Evolutionary conservation across 2,888 invertebrate genomes (phyloP).

Genomic region (Notodonta ziczac): DNA sequence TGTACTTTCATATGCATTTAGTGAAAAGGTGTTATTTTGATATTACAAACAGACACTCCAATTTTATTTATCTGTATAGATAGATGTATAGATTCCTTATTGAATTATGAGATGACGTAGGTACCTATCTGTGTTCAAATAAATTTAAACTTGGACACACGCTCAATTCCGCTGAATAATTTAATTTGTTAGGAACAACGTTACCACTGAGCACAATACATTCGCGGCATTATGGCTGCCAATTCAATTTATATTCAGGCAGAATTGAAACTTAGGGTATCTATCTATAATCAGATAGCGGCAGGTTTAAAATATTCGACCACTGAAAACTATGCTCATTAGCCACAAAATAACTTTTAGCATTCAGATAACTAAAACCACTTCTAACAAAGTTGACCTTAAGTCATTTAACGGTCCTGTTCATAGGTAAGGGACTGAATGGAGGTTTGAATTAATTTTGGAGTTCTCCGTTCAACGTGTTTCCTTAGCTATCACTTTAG

Average conservation of each 20-base stretch:
- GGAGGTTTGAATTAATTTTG: not conserved
- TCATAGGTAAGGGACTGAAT: not conserved
- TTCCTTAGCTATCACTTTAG: not conserved
- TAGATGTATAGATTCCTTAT: no score
- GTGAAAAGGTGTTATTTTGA: no score
- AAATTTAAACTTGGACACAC: not conserved
- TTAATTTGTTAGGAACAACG: not conserved
- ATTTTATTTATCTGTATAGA: no score
- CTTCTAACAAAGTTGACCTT: slow-evolving; percentile 1
- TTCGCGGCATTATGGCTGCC: not conserved
- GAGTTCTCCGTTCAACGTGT: not conserved
- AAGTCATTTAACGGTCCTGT: not conserved
- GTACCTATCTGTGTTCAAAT: no score
- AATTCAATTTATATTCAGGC: not conserved
- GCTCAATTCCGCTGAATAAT: not conserved
- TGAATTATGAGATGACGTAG: no score
- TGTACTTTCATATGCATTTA: no score
- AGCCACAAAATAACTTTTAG: slow-evolving; percentile 1
- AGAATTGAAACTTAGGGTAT: not conserved
- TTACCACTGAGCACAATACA: not conserved
- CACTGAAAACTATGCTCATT: not conserved
- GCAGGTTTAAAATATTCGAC: not conserved
- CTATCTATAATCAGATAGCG: not conserved
- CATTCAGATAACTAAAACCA: not conserved
- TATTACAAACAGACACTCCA: no score